Conservation (phyloP, 2,888 invertebrate species). For the Dolichomitus sp. region DNA sequence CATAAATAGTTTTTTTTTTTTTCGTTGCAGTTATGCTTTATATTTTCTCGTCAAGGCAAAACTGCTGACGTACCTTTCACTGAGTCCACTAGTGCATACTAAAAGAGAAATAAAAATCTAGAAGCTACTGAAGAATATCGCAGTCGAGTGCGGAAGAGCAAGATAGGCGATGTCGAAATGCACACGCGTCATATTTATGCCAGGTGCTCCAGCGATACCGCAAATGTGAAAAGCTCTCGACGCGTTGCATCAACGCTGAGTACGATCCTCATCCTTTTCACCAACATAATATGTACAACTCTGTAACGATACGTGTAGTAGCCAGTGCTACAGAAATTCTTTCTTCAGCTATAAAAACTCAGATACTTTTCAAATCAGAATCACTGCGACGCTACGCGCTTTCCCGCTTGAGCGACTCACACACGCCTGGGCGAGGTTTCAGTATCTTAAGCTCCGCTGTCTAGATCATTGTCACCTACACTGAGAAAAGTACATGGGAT, state of each 20-base stretch:
- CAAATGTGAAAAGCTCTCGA: conserved; percentile 1
- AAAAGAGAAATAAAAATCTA: not conserved
- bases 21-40: not conserved
- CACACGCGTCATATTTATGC: conserved; percentile 12
- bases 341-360: not conserved
- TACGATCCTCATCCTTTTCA: not conserved
- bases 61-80: not conserved
- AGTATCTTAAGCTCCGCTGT: too few species aligned
- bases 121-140: conserved; percentile 18
- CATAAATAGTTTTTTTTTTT: not conserved
- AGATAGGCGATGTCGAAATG: not conserved
- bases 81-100: not conserved
- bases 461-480: too few species aligned
- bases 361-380: not conserved
- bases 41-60: conserved; percentile 18
- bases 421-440: too few species aligned
- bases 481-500: too few species aligned
- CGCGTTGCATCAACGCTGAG: not conserved
- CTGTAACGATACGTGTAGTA: not conserved
- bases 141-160: not conserved
- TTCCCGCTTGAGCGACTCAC: too few species aligned
- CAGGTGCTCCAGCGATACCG: not conserved
- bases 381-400: too few species aligned
- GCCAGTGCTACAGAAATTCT: not conserved
- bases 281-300: not conserved